Conservation (phyloP, 2,888 invertebrate species). For the Eucriotettix oculatus region DNA sequence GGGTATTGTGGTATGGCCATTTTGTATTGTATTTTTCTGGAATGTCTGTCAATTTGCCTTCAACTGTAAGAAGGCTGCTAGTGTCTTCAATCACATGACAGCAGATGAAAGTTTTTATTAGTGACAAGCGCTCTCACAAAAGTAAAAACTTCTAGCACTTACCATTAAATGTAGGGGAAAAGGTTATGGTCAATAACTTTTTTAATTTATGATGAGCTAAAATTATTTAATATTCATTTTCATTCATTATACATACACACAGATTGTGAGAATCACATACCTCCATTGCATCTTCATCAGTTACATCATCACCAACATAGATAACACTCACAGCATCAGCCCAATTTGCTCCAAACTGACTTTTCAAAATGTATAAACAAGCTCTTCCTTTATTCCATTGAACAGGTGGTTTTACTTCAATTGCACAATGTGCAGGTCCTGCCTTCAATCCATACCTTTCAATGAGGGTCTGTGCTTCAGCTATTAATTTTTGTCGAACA, state of each 20-base stretch:
- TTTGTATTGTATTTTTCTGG: too few relatives aligned
- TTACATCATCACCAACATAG: slow-evolving; percentile 75
- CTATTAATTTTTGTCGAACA: slow-evolving; percentile 19
- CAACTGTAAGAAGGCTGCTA: too few relatives aligned
- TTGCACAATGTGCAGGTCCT: slow-evolving; percentile 65
- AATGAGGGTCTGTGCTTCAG: slow-evolving; percentile 23
- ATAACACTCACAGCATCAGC: slow-evolving; percentile 77
- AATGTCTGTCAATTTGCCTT: too few relatives aligned
- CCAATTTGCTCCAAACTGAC: slow-evolving; percentile 84
- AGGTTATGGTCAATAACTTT: too few relatives aligned
- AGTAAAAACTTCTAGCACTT: too few relatives aligned
- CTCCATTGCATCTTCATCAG: slow-evolving; percentile 83
- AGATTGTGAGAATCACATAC: slow-evolving; percentile 25
- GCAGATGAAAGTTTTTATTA: too few relatives aligned
- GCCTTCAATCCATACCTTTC: slow-evolving; percentile 44
- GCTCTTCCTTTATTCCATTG: slow-evolving; percentile 85
- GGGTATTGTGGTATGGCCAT: too few relatives aligned
- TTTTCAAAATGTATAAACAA: slow-evolving; percentile 75
- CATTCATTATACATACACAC: slow-evolving; percentile 4
- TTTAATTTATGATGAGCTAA: background rate
- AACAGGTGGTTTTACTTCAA: slow-evolving; percentile 83
- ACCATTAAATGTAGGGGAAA: too few relatives aligned
- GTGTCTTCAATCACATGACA: too few relatives aligned
- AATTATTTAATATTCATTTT: background rate
- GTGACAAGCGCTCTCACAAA: too few relatives aligned